These are phyloP conservation scores for Dichetophora obliterata DNA, from an alignment of 2,888 invertebrate genomes.

Conservation along the genomic window DNA sequence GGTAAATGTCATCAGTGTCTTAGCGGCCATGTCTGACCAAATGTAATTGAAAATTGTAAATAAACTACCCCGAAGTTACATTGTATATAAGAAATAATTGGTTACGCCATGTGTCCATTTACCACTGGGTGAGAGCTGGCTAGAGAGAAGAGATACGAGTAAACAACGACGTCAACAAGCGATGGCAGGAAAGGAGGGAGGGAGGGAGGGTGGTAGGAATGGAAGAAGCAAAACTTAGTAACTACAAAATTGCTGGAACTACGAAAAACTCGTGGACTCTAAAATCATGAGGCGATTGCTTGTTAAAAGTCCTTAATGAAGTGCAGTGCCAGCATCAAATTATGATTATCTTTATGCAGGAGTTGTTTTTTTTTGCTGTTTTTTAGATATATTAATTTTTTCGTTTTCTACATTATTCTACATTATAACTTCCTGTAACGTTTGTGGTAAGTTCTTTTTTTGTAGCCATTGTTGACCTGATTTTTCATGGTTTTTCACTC, in stretches of 20 bases:
- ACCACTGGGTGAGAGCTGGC: no score
- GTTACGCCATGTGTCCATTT: no score
- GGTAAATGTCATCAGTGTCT: no score
- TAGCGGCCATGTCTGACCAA: no score
- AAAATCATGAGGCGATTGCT: background rate
- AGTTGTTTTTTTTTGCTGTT: background rate
- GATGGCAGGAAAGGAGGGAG: background rate
- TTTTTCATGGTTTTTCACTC: background rate
- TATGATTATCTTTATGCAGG: slow-evolving; percentile 26
- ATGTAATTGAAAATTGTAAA: no score
- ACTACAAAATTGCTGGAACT: background rate
- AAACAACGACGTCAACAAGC: background rate
- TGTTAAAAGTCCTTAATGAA: slow-evolving; percentile 31
- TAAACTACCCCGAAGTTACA: no score
- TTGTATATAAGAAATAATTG: no score
- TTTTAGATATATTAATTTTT: background rate
- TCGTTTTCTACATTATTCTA: background rate
- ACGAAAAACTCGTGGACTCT: background rate
- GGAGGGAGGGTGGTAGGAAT: background rate
- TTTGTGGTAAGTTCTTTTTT: background rate
- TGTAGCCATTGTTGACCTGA: slow-evolving; percentile 17
- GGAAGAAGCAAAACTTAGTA: background rate
- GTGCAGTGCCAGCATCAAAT: slow-evolving; percentile 31
- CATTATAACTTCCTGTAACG: background rate
- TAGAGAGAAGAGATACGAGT: background rate